A percentile compares a stretch with the other conserved stretches of the same genome.
Evolutionary conservation across 2,113 vertebrate genomes (phyloP).

Genomic region (Alethe castanea): DNA sequence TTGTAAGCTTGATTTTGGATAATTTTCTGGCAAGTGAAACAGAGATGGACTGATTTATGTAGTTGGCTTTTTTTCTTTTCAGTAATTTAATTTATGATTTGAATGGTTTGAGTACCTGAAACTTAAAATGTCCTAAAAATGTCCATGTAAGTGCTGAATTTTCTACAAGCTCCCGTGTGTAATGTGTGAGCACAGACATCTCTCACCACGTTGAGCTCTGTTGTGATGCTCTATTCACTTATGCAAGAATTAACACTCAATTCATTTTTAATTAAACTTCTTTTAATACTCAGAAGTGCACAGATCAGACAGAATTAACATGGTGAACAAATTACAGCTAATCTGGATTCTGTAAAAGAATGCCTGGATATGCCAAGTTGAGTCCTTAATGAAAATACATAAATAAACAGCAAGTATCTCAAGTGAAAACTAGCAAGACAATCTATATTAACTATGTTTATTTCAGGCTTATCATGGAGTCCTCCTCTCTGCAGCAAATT

Average conservation of each 20-base stretch:
- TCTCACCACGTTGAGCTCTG: neutral
- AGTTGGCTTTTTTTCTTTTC: neutral
- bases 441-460: neutral
- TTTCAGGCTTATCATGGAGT: neutral
- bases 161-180: neutral
- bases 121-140: neutral
- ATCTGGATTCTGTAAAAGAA: neutral
- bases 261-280: neutral
- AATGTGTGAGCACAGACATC: neutral
- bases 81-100: neutral
- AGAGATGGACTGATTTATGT: neutral
- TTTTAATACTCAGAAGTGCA: neutral
- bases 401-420: neutral
- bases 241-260: neutral
- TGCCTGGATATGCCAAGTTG: neutral
- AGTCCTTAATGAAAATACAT: neutral
- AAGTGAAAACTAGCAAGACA: neutral
- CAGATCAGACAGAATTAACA: neutral
- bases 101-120: neutral
- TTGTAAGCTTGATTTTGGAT: neutral
- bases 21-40: neutral
- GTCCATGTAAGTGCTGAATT: neutral
- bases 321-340: neutral
- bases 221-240: neutral
- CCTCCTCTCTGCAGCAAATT: neutral